phyloP scores from a whole-genome alignment of 2,797 vertebrate genomes.

The Mormyrops attenuatus region DNA sequence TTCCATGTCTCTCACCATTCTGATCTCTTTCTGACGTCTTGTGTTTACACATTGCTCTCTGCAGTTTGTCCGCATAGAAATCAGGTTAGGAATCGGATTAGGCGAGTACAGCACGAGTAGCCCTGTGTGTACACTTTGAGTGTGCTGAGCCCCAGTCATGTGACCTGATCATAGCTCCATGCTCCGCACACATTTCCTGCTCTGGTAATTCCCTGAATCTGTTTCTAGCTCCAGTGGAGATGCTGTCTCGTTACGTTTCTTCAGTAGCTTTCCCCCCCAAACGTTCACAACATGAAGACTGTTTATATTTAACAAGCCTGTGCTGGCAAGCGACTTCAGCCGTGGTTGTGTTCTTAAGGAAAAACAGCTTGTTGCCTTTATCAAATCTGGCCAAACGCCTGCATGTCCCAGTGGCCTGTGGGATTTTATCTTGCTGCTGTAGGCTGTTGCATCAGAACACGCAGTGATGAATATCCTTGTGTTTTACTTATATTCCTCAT shows the following conservation, averaged over 20 bases:
- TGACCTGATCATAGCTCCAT: slow-evolving; percentile 26
- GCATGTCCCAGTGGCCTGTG: background rate
- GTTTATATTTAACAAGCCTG: background rate
- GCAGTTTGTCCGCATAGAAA: background rate
- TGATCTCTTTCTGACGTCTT: background rate
- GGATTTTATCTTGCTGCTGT: background rate
- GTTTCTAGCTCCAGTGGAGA: background rate
- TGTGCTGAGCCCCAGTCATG: slow-evolving; percentile 10
- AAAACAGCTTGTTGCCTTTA: background rate
- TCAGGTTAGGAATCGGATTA: background rate
- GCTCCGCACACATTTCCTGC: background rate
- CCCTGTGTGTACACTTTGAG: background rate
- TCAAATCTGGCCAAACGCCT: background rate
- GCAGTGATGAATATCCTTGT: background rate
- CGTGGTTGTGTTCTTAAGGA: background rate
- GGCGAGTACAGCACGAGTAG: background rate
- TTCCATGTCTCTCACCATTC: background rate
- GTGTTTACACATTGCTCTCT: background rate
- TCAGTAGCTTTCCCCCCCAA: background rate
- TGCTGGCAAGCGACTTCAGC: background rate
- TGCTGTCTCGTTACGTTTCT: background rate
- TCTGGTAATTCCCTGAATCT: background rate
- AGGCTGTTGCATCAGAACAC: background rate
- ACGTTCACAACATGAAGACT: background rate
- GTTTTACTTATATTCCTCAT: background rate